Evolutionary conservation across 2,113 vertebrate genomes (phyloP).

Genomic region (Pogona vitticeps): DNA sequence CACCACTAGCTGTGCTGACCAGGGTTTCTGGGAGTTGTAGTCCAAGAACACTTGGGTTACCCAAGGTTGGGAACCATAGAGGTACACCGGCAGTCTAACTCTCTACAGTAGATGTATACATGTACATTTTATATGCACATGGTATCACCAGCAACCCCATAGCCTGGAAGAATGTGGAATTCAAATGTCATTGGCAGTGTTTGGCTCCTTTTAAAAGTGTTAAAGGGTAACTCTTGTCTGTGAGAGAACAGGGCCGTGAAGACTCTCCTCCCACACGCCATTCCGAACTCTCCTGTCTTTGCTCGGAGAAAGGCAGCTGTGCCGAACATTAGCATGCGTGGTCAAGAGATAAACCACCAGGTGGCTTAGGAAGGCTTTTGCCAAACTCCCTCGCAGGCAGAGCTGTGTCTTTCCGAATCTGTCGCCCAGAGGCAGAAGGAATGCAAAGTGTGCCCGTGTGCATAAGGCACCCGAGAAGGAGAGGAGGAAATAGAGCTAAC

Average conservation of each 20-base stretch:
- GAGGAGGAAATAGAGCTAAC: conserved; percentile 64
- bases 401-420: not conserved
- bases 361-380: not conserved
- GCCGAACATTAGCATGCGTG: not conserved
- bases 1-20: no score
- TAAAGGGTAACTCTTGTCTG: not conserved
- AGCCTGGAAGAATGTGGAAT: not conserved
- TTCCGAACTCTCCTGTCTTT: not conserved
- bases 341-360: not conserved
- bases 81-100: no score
- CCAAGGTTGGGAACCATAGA: no score
- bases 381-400: conserved; percentile 4
- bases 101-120: no score
- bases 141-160: no score
- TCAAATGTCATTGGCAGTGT: not conserved
- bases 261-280: not conserved
- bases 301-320: not conserved
- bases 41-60: no score
- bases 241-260: no score
- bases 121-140: no score
- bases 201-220: not conserved
- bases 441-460: not conserved
- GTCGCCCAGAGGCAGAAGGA: conserved; percentile 23
- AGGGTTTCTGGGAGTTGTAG: no score
- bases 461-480: conserved; percentile 13